Conservation (phyloP, 2,113 vertebrate species). For the Pachypanchax playfairii region DNA sequence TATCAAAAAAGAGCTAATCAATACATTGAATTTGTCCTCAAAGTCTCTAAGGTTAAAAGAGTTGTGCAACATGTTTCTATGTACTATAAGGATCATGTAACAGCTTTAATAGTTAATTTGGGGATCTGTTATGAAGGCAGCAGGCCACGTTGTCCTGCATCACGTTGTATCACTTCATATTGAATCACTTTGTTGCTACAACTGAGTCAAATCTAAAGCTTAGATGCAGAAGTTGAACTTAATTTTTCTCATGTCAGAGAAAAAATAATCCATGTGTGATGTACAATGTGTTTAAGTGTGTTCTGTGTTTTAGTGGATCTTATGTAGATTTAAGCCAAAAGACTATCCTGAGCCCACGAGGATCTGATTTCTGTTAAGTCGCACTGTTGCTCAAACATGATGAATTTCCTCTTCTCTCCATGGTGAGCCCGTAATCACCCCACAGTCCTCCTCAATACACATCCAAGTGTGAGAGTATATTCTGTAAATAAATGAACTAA, state of each 20-base stretch:
- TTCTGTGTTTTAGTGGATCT: conserved; percentile 10
- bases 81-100: no score
- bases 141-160: no score
- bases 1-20: no score
- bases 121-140: no score
- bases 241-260: not conserved
- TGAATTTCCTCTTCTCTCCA: conserved; percentile 25
- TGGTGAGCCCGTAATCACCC: conserved; percentile 30
- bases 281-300: not conserved
- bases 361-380: conserved; percentile 46
- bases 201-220: no score
- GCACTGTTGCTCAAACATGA: conserved; percentile 31
- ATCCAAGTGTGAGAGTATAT: conserved; percentile 49
- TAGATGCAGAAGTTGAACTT: no score
- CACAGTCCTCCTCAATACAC: conserved; percentile 22
- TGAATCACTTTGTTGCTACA: no score
- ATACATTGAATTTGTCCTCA: no score
- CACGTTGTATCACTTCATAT: no score
- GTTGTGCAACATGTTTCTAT: no score
- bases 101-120: no score
- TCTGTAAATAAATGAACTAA: conserved; percentile 48
- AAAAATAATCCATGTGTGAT: not conserved
- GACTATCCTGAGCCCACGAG: conserved; percentile 11
- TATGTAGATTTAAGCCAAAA: conserved; percentile 1
- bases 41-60: no score